Evolutionary conservation across 1,140 invertebrate species (phyloP).

Genomic region (Bathynomus jamesi): DNA sequence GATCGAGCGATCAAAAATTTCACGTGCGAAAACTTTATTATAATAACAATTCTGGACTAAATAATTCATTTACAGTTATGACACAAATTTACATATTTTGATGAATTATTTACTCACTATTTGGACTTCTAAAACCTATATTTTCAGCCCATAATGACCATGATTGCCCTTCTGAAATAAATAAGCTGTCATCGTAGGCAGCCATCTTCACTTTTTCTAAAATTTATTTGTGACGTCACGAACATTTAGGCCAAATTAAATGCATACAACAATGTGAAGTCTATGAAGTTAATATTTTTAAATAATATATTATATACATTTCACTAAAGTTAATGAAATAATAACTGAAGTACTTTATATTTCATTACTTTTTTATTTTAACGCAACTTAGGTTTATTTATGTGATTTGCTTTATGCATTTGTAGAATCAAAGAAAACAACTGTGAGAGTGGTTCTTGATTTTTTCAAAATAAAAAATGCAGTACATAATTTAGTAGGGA

Average conservation of each 20-base stretch:
- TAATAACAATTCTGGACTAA: background rate
- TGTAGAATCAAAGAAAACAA: too few species aligned
- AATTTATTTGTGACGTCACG: constrained; percentile 19
- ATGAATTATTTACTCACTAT: background rate
- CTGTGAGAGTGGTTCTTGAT: too few species aligned
- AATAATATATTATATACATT: background rate
- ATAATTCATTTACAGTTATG: too few species aligned
- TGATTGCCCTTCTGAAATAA: constrained; percentile 17
- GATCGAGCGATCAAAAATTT: background rate
- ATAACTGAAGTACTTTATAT: too few species aligned
- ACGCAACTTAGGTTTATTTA: too few species aligned
- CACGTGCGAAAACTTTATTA: background rate
- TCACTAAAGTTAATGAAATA: too few species aligned
- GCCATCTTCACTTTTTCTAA: constrained; percentile 22
- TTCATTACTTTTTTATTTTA: too few species aligned
- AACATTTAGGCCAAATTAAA: constrained; percentile 9
- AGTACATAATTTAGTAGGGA: too few species aligned
- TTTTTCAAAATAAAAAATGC: too few species aligned
- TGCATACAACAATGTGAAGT: background rate
- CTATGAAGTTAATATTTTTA: too few species aligned
- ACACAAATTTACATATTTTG: too few species aligned
- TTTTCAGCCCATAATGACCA: constrained; percentile 15
- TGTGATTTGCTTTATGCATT: too few species aligned
- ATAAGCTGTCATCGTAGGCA: constrained; percentile 19
- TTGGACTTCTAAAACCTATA: background rate